Percentiles rank a stretch among this genome's conserved stretches.
Conservation (phyloP, 2,797 vertebrate genomes). For the Chelon auratus region DNA sequence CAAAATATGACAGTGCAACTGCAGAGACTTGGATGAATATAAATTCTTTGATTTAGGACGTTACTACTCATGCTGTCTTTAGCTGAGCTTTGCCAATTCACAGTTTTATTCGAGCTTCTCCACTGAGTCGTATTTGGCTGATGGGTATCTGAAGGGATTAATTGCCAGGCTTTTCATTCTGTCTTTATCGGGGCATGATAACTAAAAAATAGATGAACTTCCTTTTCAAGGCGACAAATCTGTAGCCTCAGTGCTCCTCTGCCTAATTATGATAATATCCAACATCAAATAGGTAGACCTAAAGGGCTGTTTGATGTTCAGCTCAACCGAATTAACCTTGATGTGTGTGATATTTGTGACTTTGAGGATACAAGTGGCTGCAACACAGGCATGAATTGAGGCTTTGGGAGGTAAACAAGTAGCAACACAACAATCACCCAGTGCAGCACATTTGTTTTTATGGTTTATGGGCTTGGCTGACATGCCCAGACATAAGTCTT, state of each 20-base stretch:
- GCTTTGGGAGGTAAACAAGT: constrained; percentile 32
- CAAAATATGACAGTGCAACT: constrained; percentile 28
- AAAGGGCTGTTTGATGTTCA: constrained; percentile 43
- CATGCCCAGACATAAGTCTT: constrained; percentile 36
- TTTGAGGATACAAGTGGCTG: constrained; percentile 14
- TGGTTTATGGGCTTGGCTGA: constrained; percentile 35
- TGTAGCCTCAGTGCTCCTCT: constrained; percentile 8
- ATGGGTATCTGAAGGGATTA: constrained; percentile 59
- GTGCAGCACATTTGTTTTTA: constrained; percentile 16
- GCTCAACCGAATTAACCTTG: constrained; percentile 6
- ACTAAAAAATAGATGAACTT: constrained; percentile 38
- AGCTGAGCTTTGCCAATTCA: constrained; percentile 15
- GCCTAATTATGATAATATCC: constrained; percentile 42
- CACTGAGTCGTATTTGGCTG: constrained; percentile 31
- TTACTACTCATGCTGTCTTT: constrained; percentile 6
- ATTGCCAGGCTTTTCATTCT: constrained; percentile 19
- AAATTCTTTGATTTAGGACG: not conserved
- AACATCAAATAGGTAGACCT: constrained; percentile 30
- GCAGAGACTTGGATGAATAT: not conserved
- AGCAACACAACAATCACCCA: constrained; percentile 13
- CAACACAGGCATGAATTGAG: not conserved
- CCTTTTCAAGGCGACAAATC: constrained; percentile 34
- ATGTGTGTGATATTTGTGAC: constrained; percentile 18
- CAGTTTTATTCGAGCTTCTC: constrained; percentile 29
- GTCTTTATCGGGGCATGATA: constrained; percentile 28